A percentile compares a stretch with the other conserved stretches of the same genome.
Evolutionary conservation across 2,888 invertebrate genomes (phyloP).

Genomic region (Pristionchus japonicus): DNA sequence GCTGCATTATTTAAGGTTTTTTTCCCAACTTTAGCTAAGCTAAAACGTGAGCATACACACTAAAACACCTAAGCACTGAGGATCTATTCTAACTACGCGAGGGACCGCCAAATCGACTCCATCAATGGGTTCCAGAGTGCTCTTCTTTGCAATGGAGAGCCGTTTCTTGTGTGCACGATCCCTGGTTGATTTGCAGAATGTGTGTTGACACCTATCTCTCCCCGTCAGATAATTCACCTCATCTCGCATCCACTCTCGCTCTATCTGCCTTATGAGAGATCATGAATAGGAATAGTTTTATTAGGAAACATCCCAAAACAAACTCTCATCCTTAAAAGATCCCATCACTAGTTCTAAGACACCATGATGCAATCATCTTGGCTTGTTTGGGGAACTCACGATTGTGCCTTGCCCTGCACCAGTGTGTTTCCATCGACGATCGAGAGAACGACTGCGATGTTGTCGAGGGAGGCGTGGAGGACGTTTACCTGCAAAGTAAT

Average conservation of each 20-base stretch:
- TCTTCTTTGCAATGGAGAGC: neutral
- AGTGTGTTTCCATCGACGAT: constrained; percentile 21
- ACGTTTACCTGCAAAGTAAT: constrained; percentile 50
- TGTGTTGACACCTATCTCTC: neutral
- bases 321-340: neutral
- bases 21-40: neutral
- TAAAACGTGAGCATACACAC: neutral
- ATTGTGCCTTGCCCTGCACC: constrained; percentile 49
- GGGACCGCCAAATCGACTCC: neutral
- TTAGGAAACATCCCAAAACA: neutral
- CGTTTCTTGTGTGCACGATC: neutral
- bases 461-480: constrained; percentile 45
- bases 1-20: too few species aligned
- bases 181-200: neutral
- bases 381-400: too few species aligned
- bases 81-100: neutral
- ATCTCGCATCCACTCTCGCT: neutral
- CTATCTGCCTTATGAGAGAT: neutral
- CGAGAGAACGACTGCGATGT: constrained; percentile 48
- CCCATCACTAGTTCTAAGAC: too few species aligned
- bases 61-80: neutral
- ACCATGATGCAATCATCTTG: neutral
- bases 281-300: neutral
- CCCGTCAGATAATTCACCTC: neutral
- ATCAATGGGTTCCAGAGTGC: neutral